Conservation (phyloP, 2,797 vertebrate genomes). For the Cottoperca gobio region DNA sequence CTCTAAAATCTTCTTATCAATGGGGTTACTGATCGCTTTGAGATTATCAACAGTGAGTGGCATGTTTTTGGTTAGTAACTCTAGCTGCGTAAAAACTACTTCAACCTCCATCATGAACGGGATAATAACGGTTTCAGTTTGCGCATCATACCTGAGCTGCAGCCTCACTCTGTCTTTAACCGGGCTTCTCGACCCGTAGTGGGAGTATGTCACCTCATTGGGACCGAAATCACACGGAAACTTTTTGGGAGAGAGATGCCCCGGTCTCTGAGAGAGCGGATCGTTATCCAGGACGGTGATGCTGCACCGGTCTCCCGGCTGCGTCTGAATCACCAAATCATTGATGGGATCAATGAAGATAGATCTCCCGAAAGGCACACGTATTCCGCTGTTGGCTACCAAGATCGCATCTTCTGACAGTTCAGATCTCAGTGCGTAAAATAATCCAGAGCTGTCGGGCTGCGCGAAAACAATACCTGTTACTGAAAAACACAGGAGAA, state of each 20-base stretch:
- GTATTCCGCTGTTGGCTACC: constrained; percentile 92
- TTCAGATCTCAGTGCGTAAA: constrained; percentile 83
- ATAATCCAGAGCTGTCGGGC: constrained; percentile 78
- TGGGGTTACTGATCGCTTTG: constrained; percentile 88
- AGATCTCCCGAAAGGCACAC: constrained; percentile 92
- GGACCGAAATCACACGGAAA: constrained; percentile 94
- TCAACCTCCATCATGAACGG: constrained; percentile 95
- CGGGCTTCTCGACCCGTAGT: constrained; percentile 93
- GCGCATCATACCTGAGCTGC: constrained; percentile 95
- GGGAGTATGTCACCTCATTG: constrained; percentile 91
- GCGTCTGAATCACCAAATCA: constrained; percentile 93
- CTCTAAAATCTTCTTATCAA: constrained; percentile 89
- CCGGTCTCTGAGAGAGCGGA: constrained; percentile 91
- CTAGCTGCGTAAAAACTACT: constrained; percentile 94
- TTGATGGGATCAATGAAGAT: constrained; percentile 92
- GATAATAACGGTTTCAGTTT: constrained; percentile 89
- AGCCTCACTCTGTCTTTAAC: constrained; percentile 90
- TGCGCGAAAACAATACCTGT: constrained; percentile 64
- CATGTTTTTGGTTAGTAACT: constrained; percentile 93
- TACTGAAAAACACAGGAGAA: constrained; percentile 72
- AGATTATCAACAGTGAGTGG: constrained; percentile 90
- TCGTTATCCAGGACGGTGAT: constrained; percentile 93
- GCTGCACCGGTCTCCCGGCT: constrained; percentile 92
- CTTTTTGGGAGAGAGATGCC: constrained; percentile 90
- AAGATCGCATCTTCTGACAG: constrained; percentile 88